These are phyloP conservation scores for Vultur gryphus DNA, from an alignment of 2,797 vertebrate genomes.

Conservation along the genomic window DNA sequence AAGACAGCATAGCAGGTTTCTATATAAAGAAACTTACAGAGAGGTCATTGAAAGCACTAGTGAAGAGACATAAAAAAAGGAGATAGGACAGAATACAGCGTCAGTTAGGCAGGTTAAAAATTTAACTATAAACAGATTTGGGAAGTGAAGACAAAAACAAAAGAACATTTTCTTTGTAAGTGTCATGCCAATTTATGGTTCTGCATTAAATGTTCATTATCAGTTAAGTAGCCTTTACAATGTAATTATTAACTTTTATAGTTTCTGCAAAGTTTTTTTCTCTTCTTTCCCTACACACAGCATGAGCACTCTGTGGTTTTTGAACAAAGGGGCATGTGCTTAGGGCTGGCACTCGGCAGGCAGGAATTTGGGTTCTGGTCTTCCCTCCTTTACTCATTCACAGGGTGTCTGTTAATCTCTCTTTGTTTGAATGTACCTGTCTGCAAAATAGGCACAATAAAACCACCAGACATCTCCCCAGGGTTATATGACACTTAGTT, in stretches of 20 bases:
- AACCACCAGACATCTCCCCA: slow-evolving; percentile 7
- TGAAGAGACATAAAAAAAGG: slow-evolving; percentile 44
- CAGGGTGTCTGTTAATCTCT: background rate
- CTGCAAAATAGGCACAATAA: slow-evolving; percentile 21
- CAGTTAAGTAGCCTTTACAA: background rate
- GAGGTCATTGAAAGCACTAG: slow-evolving; percentile 59
- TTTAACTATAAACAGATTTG: background rate
- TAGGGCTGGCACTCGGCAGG: background rate
- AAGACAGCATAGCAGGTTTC: slow-evolving; percentile 65
- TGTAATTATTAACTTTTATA: slow-evolving; percentile 36
- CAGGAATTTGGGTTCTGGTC: background rate
- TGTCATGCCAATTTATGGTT: slow-evolving; percentile 17
- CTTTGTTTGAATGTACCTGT: slow-evolving; percentile 32
- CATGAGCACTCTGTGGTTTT: background rate
- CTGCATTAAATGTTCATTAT: slow-evolving; percentile 13
- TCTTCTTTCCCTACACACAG: background rate
- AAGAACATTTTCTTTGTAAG: slow-evolving; percentile 8
- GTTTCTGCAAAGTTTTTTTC: background rate
- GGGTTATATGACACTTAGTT: background rate
- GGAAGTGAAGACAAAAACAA: background rate
- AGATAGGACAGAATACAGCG: background rate
- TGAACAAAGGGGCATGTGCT: background rate
- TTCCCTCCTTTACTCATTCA: background rate
- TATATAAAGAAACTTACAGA: slow-evolving; percentile 63
- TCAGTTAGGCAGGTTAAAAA: slow-evolving; percentile 27